Evolutionary conservation across 2,888 invertebrate genomes (phyloP).

Genomic region (Papilio demoleus): DNA sequence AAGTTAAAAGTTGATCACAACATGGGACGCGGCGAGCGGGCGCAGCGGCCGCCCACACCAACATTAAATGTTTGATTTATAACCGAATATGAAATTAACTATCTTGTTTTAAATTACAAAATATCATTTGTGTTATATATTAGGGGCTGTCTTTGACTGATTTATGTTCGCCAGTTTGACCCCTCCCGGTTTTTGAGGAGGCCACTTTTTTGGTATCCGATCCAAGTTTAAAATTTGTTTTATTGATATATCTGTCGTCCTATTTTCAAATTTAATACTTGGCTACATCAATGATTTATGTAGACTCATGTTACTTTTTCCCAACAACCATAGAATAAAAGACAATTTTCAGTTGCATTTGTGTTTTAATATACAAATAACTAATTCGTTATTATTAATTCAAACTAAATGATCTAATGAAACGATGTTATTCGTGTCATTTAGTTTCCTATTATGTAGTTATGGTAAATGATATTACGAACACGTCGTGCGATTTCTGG

Average conservation of each 20-base stretch:
- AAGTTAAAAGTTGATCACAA: constrained; percentile 37
- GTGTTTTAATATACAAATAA: not conserved
- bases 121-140: constrained; percentile 62
- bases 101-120: constrained; percentile 68
- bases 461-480: constrained; percentile 9
- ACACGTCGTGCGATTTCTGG: constrained; percentile 34
- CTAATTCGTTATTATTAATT: not conserved
- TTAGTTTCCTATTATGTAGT: not conserved
- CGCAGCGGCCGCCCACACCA: constrained; percentile 47
- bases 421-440: not conserved
- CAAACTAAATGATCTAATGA: not conserved
- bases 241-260: constrained; percentile 6
- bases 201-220: constrained; percentile 31
- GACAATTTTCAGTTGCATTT: not conserved
- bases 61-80: constrained; percentile 64
- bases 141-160: constrained; percentile 56
- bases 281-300: constrained; percentile 7
- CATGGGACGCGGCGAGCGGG: constrained; percentile 18
- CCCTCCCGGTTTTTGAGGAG: constrained; percentile 43
- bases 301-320: not conserved
- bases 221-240: constrained; percentile 30
- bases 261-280: constrained; percentile 19
- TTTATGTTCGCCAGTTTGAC: constrained; percentile 55
- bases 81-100: constrained; percentile 61
- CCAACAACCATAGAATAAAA: not conserved